Conservation (phyloP, 1,140 invertebrate species). For the Pectinophora gossypiella region DNA sequence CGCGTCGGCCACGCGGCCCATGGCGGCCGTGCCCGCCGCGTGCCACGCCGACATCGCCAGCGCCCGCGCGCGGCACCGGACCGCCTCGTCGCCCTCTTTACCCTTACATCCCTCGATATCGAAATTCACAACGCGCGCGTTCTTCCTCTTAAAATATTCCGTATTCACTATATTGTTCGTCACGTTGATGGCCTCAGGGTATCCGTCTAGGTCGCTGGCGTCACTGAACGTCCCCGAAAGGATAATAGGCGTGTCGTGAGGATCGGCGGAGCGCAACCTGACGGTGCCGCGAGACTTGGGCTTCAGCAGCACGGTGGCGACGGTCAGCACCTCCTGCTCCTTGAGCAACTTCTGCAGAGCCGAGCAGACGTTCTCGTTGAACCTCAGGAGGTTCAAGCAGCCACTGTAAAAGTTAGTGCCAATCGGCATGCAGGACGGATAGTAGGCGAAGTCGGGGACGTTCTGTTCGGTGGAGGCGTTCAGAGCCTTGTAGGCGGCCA, state of each 20-base stretch:
- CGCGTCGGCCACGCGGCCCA: conserved; percentile 74
- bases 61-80: conserved; percentile 29
- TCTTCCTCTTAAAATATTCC: conserved; percentile 34
- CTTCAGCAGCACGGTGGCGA: conserved; percentile 51
- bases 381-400: conserved; percentile 34
- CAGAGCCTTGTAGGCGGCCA: conserved; percentile 43
- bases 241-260: conserved; percentile 80
- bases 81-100: conserved; percentile 10
- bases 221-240: conserved; percentile 81
- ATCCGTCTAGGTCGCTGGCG: conserved; percentile 64
- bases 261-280: conserved; percentile 75
- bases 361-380: conserved; percentile 34
- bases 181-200: conserved; percentile 30
- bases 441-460: conserved; percentile 50
- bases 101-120: conserved; percentile 26
- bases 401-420: conserved; percentile 22
- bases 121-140: conserved; percentile 33
- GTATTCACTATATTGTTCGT: conserved; percentile 37
- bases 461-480: conserved; percentile 13
- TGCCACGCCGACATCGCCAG: conserved; percentile 54
- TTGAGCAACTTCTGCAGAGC: conserved; percentile 30
- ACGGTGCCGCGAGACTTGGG: conserved; percentile 68
- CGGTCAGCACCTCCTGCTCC: conserved; percentile 28
- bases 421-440: conserved; percentile 38
- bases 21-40: conserved; percentile 73